phyloP scores from a whole-genome alignment of 1,140 invertebrate genomes.

The Araneus ventricosus region DNA sequence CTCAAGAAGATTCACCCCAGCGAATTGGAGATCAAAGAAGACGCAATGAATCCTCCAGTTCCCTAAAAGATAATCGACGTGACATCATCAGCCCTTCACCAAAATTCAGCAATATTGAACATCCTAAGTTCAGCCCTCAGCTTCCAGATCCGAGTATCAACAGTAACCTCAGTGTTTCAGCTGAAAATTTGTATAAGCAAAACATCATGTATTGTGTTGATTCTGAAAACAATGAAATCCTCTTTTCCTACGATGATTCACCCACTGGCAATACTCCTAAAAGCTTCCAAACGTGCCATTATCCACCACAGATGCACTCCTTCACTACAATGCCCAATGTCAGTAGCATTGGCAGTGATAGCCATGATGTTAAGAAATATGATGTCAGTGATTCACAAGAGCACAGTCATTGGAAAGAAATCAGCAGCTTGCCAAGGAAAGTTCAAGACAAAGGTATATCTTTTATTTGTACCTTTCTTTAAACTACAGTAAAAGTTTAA shows the following conservation, averaged over 20 bases:
- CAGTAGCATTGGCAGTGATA: constrained; percentile 62
- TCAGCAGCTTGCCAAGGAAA: not conserved
- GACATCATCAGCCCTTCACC: not conserved
- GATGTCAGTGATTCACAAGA: not conserved
- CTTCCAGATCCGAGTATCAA: not conserved
- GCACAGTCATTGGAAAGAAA: not conserved
- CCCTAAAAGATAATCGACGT: not conserved
- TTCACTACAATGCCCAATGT: constrained; percentile 67
- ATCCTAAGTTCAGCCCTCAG: constrained; percentile 5
- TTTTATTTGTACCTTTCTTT: too few species aligned
- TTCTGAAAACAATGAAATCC: constrained; percentile 73
- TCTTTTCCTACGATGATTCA: constrained; percentile 66
- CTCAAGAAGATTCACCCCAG: not conserved
- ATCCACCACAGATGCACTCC: constrained; percentile 69
- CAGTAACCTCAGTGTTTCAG: not conserved
- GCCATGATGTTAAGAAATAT: not conserved
- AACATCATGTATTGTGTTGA: constrained; percentile 72
- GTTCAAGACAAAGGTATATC: constrained; percentile 27
- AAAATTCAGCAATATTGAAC: not conserved
- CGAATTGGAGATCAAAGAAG: not conserved
- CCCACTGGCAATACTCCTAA: not conserved
- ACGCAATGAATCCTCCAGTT: not conserved
- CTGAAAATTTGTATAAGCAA: constrained; percentile 49
- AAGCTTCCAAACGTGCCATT: constrained; percentile 69
- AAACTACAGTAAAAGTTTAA: too few species aligned